These are phyloP conservation scores for Heterochromis multidens DNA, from an alignment of 2,113 vertebrate genomes.

Conservation along the genomic window DNA sequence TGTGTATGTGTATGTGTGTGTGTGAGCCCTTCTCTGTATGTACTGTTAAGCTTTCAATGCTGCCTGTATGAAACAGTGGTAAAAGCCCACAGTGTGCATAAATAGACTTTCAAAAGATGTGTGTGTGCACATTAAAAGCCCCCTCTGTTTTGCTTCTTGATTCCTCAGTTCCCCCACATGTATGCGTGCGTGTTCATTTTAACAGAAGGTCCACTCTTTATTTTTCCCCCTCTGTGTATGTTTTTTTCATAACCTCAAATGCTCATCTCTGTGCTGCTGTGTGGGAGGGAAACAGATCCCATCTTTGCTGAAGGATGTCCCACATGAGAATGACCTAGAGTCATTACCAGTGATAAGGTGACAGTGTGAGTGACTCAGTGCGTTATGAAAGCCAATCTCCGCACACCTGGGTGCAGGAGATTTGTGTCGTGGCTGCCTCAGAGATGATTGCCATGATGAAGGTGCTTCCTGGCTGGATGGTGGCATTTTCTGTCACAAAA, in stretches of 20 bases:
- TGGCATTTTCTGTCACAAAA: not conserved
- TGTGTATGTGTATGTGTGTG: not conserved
- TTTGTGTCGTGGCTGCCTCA: conserved; percentile 36
- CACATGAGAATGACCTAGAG: conserved; percentile 29
- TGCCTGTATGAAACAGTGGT: conserved; percentile 65
- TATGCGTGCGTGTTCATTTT: conserved; percentile 1
- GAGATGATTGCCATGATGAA: conserved; percentile 38
- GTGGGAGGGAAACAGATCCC: conserved; percentile 47
- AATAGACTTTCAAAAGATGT: conserved; percentile 55
- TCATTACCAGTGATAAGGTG: conserved; percentile 52
- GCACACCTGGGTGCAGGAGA: conserved; percentile 33
- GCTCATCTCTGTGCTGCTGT: conserved; percentile 17
- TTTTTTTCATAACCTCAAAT: conserved; percentile 3
- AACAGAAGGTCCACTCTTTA: conserved; percentile 54
- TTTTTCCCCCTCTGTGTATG: conserved; percentile 16
- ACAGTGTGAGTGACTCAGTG: conserved; percentile 40
- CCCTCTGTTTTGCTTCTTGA: conserved; percentile 61
- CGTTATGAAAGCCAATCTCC: conserved; percentile 41
- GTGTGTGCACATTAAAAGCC: conserved; percentile 62
- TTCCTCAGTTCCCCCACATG: conserved; percentile 33
- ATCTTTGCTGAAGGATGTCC: conserved; percentile 46
- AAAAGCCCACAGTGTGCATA: conserved; percentile 63
- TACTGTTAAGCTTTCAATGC: conserved; percentile 56
- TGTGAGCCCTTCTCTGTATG: conserved; percentile 41
- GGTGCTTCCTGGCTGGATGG: conserved; percentile 15